These are phyloP conservation scores for Podarcis raffonei DNA, from an alignment of 2,113 vertebrate genomes.

Conservation along the genomic window DNA sequence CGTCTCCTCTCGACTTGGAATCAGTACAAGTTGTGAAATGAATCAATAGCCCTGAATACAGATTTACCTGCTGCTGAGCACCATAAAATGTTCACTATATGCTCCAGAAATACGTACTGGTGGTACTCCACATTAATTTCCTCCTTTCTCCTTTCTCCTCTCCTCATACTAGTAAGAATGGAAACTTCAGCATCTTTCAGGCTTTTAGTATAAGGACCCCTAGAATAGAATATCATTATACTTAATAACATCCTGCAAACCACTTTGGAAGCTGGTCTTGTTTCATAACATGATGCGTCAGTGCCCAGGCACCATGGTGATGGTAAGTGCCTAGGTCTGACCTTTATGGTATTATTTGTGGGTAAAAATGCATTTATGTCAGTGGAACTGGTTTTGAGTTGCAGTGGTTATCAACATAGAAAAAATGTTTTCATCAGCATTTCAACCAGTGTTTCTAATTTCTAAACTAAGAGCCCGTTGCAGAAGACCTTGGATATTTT, in stretches of 20 bases:
- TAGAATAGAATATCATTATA: conserved; percentile 37
- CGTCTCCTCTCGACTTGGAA: background rate
- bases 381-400: background rate
- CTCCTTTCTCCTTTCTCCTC: conserved; percentile 18
- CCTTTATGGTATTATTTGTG: conserved; percentile 6
- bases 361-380: conserved; percentile 14
- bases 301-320: conserved; percentile 11
- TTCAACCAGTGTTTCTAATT: background rate
- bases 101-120: background rate
- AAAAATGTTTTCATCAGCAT: background rate
- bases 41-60: background rate
- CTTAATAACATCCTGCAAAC: background rate
- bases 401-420: background rate
- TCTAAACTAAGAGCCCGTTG: conserved; percentile 29
- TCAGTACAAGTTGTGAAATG: background rate
- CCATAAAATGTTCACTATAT: background rate
- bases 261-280: conserved; percentile 36
- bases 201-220: conserved; percentile 52
- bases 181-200: conserved; percentile 41
- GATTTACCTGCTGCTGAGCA: no score
- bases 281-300: conserved; percentile 51
- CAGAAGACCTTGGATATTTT: conserved; percentile 39
- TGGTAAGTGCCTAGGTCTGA: background rate
- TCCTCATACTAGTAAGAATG: conserved; percentile 25
- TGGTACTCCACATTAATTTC: conserved; percentile 1